Percentiles rank a stretch among this genome's conserved stretches.
Evolutionary conservation across 37 sponge, comb jelly and placozoan species (phyloP).

Genomic region (Halisarca cf. caerulea): DNA sequence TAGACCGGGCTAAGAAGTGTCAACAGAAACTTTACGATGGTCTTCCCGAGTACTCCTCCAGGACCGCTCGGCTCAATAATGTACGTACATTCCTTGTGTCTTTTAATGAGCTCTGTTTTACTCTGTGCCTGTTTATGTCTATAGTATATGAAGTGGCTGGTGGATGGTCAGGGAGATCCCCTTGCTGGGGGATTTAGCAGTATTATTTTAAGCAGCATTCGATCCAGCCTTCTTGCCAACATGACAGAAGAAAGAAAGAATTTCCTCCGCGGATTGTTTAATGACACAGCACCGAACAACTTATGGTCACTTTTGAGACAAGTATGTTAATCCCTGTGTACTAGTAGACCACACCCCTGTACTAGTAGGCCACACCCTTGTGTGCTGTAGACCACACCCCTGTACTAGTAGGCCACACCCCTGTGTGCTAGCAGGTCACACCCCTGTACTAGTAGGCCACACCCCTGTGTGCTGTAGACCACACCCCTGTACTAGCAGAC

Average conservation of each 20-base stretch:
- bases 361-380: too few relatives aligned
- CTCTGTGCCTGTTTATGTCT: not conserved
- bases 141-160: constrained; percentile 1
- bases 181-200: not conserved
- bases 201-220: not conserved
- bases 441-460: too few relatives aligned
- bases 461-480: too few relatives aligned
- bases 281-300: constrained; percentile 37
- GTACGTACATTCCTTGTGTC: too few relatives aligned
- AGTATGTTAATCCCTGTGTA: not conserved
- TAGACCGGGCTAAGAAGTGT: constrained; percentile 10
- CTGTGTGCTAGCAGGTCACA: too few relatives aligned
- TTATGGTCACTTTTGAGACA: constrained; percentile 43
- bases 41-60: not conserved
- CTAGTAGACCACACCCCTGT: too few relatives aligned
- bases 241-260: not conserved
- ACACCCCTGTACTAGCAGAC: too few relatives aligned
- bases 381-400: too few relatives aligned
- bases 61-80: too few relatives aligned
- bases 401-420: too few relatives aligned
- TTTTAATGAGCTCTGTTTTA: not conserved
- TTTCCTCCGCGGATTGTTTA: constrained; percentile 28
- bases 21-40: too few relatives aligned
- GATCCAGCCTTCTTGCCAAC: not conserved
- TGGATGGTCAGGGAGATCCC: not conserved